Evolutionary conservation across 1,140 invertebrate genomes (phyloP).

Genomic region (Eubasilissa regina): DNA sequence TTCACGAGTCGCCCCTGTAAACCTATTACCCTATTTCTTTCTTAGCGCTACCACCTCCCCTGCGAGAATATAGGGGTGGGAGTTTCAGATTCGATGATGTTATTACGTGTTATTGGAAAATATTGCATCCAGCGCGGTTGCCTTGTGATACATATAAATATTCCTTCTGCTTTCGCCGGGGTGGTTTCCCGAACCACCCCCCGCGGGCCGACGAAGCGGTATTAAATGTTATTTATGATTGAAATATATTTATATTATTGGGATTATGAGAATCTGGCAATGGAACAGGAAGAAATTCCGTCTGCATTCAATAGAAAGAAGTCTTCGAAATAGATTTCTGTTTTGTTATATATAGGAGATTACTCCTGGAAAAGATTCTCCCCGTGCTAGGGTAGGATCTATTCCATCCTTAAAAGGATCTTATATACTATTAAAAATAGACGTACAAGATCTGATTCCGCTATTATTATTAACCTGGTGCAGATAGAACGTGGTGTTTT

Average conservation of each 20-base stretch:
- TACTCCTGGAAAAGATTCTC: too few relatives aligned
- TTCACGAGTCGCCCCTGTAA: constrained; percentile 31
- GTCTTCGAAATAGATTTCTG: too few relatives aligned
- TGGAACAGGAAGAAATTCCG: too few relatives aligned
- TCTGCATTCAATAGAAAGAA: too few relatives aligned
- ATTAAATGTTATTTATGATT: constrained; percentile 46
- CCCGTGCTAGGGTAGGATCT: too few relatives aligned
- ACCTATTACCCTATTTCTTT: constrained; percentile 57
- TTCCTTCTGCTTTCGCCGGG: constrained; percentile 43
- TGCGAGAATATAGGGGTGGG: background rate
- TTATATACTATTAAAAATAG: too few relatives aligned
- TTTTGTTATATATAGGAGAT: too few relatives aligned
- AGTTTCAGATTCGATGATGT: constrained; percentile 54
- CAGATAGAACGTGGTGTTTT: too few relatives aligned
- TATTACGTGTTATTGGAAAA: constrained; percentile 60
- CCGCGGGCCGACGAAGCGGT: constrained; percentile 37
- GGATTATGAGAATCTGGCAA: background rate
- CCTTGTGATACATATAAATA: constrained; percentile 44
- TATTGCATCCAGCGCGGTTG: constrained; percentile 53
- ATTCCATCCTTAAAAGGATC: too few relatives aligned
- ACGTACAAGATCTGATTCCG: too few relatives aligned
- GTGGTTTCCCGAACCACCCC: background rate
- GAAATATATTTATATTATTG: constrained; percentile 43
- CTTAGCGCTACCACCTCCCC: constrained; percentile 43
- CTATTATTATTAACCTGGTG: too few relatives aligned